Percentiles rank a stretch among this genome's conserved stretches.
These are phyloP conservation scores for Scyliorhinus canicula DNA, from an alignment of 2,797 vertebrate genomes.

Conservation along the genomic window DNA sequence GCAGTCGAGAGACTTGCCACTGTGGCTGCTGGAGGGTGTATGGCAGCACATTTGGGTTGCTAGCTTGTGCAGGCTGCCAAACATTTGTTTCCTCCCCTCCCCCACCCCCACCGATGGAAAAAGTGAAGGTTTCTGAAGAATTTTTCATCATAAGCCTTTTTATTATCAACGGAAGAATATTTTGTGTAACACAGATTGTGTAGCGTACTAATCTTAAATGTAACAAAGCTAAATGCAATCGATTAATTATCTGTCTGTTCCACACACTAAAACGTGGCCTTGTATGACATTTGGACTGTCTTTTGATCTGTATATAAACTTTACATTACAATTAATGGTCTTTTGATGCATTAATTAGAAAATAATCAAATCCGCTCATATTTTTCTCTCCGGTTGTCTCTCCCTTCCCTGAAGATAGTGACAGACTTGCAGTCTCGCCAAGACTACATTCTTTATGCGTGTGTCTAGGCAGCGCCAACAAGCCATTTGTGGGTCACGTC, in stretches of 20 bases:
- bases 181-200: background rate
- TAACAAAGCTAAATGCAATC: background rate
- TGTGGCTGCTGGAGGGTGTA: background rate
- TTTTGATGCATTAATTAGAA: background rate
- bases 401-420: background rate
- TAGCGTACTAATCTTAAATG: background rate
- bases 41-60: background rate
- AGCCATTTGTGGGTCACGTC: background rate
- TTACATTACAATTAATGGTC: background rate
- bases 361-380: background rate
- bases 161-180: background rate
- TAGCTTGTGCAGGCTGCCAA: background rate
- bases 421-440: background rate
- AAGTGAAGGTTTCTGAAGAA: background rate
- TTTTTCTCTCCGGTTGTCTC: background rate
- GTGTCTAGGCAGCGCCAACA: background rate
- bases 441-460: background rate
- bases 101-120: background rate
- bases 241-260: background rate
- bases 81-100: background rate
- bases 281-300: background rate
- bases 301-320: background rate
- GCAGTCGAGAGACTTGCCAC: background rate
- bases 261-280: background rate
- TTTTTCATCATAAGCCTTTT: background rate